These are phyloP conservation scores for Hybos culiciformis DNA, from an alignment of 2,888 invertebrate species.

Conservation along the genomic window DNA sequence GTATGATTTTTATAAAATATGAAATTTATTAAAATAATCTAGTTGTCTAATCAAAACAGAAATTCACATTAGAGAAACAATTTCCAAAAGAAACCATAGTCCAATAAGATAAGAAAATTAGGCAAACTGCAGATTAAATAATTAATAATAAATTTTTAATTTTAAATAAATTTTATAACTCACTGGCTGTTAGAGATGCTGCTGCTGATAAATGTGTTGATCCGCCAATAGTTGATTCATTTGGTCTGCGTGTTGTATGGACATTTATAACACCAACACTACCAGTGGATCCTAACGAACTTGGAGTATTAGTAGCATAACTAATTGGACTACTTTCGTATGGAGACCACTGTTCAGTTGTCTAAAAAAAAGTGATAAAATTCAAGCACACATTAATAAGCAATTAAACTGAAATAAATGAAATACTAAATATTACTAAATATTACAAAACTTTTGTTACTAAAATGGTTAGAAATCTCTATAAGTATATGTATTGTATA, in stretches of 20 bases:
- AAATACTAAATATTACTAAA: not conserved
- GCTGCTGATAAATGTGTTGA: constrained; percentile 47
- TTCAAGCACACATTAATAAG: not conserved
- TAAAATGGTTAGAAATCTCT: too few relatives aligned
- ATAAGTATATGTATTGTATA: too few relatives aligned
- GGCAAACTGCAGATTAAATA: not conserved
- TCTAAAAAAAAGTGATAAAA: constrained; percentile 4
- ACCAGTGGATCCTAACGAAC: constrained; percentile 5
- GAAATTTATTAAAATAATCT: too few relatives aligned
- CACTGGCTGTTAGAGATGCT: constrained; percentile 57
- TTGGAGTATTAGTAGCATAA: constrained; percentile 20
- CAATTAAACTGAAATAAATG: not conserved
- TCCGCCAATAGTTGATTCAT: constrained; percentile 20
- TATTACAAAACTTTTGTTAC: too few relatives aligned
- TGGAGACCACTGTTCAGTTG: constrained; percentile 25
- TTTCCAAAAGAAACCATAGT: too few relatives aligned
- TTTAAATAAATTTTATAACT: constrained; percentile 34
- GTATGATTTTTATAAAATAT: too few relatives aligned
- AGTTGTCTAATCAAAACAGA: too few relatives aligned
- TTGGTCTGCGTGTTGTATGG: constrained; percentile 31
- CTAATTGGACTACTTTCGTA: constrained; percentile 27
- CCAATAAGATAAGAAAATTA: constrained; percentile 9
- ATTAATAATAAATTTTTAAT: constrained; percentile 2
- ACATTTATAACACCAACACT: constrained; percentile 20
- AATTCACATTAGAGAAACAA: too few relatives aligned